Base-by-base conservation (phyloP, 2,797 vertebrate genomes). In the Nasua narica region DNA sequence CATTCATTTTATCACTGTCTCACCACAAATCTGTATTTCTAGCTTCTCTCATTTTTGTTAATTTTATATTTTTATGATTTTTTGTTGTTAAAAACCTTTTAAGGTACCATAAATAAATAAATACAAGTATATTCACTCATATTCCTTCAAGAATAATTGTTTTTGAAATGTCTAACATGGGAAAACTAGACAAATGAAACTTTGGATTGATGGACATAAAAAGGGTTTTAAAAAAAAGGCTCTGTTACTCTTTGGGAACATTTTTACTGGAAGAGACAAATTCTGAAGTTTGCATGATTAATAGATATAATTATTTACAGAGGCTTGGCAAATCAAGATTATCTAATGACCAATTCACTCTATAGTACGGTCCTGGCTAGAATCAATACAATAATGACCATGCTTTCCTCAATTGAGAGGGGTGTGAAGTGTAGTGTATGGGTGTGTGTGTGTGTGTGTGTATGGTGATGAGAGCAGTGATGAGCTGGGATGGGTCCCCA, bases 231-330 rank as follows among this genome's bases (percentile, higher is more conserved):
- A 83, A 43, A 82, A 82, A n/a, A 58, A 14, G 7, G 16, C 32
- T 52, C 60, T 83, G 12, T 72, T 95, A 29, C 2, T 79, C 43
- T 96, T 40, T 79, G 95, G 86, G 67, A 95, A 94, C 32, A 85
- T 46, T 97, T 98, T 94, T 83, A 82, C 25, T 90, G 50, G 93
- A 94, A 98, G 93, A 94, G 89, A 97, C 70, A 96, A 77, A 58
- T 97, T 94, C 87, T 95, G 76, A 95, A 50, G 32, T 78, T 93
- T 97, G 18, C 83, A 92, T 98, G 98, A 99, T 99, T 98, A 98
- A 98, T 98, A 98, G 97, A 96, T 79, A 95, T 97, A 98, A 98
- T 98, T 98, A 98, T 98, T 98, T 98, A 98, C 96, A 97, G 97
- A 98, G 91, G n/a, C 96, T 98, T n/a, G n/a, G 90, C 87, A 93